phyloP scores from a whole-genome alignment of 2,888 invertebrate genomes.

The Morpho deidamia region DNA sequence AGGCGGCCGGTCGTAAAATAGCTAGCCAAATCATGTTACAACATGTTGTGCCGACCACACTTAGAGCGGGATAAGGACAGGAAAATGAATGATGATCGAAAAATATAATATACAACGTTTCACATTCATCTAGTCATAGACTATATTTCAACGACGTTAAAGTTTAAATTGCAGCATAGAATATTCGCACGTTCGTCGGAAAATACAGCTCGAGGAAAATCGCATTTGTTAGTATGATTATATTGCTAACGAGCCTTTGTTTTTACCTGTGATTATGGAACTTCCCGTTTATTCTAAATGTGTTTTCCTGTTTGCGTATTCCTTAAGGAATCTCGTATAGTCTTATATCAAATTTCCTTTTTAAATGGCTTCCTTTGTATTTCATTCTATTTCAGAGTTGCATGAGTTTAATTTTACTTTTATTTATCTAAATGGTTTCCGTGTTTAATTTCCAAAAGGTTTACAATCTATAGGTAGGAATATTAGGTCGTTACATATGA shows the following conservation, averaged over 20 bases:
- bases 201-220: slow-evolving; percentile 9
- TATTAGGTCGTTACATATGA: too few relatives aligned
- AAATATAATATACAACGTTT: background rate
- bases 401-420: too few relatives aligned
- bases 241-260: slow-evolving; percentile 18
- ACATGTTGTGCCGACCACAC: background rate
- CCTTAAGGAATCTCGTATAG: background rate
- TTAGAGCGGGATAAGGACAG: too few relatives aligned
- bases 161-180: background rate
- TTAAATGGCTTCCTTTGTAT: too few relatives aligned
- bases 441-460: too few relatives aligned
- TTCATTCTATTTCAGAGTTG: too few relatives aligned
- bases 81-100: background rate
- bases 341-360: too few relatives aligned
- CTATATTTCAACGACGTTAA: background rate
- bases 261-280: slow-evolving; percentile 11
- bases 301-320: background rate
- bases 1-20: too few relatives aligned
- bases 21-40: background rate
- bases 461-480: too few relatives aligned
- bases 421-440: too few relatives aligned
- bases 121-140: background rate
- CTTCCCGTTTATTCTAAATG: slow-evolving; percentile 4
- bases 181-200: slow-evolving; percentile 1
- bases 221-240: slow-evolving; percentile 21